Evolutionary conservation across 2,113 vertebrate genomes (phyloP), one percentile per base, ranked within the genome.

Genomic region (Bufo gargarizans): DNA sequence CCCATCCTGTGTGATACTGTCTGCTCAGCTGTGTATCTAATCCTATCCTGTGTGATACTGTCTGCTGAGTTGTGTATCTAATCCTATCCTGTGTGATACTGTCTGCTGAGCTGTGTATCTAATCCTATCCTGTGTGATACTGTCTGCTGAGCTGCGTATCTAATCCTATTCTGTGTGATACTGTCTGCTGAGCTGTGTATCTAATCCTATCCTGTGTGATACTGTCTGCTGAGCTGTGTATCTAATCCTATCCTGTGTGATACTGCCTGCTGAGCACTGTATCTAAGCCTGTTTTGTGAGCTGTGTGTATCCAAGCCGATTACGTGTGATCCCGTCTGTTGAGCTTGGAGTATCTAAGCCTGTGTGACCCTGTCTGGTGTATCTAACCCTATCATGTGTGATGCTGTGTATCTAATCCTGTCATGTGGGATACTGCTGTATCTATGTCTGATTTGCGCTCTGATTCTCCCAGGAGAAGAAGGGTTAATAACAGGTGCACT

Each of bases 401-500:
- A 74, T 4, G 5, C 33, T 45, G 69, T 45, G 45, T 76, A 72
- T 72, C 43, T 45, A 43, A 72, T 12, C 43, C 13, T 45, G 16
- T 45, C 69, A 6, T 72, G 69, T 45, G 69, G 45, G 69, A 72
- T 72, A 71, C 67, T 43, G 67, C 33, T 33, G 33, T 33, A 33
- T 33, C 33, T 33, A 33, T 33, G 33, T 33, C 33, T 33, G 33
- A 33, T 33, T 33, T 33, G 33, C 33, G 33, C 33, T 33, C 33
- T 33, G 33, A 33, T 33, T 33, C 33, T 33, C 33, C 33, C 33
- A 33, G 33, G 33, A 33, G 33, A 33, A 4, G 22, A 45, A 71
- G 67, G 63, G 67, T 85, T 85, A 85, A 55, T 22, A 20, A 87
- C 86, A 72, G 86, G 86, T 82, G 78, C 43, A 16, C 47, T 45